A percentile compares a stretch with the other conserved stretches of the same genome.
Conservation (phyloP, 2,888 invertebrate genomes). For the Sesamia inferens region DNA sequence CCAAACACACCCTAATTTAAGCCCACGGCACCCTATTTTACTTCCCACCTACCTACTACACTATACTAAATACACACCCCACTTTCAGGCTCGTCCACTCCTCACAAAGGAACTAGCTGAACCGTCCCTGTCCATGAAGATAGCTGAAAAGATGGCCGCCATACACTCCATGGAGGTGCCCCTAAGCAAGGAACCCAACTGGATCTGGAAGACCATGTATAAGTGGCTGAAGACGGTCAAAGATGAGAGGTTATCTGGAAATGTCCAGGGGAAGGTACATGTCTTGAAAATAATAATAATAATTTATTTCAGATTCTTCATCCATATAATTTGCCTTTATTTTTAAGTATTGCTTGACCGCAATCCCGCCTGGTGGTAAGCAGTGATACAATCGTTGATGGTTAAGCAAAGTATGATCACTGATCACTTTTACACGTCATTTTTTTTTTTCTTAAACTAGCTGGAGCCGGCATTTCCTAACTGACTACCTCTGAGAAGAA, state of each 20-base stretch:
- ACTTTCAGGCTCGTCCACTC: slow-evolving; percentile 94
- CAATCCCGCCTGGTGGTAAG: too few relatives aligned
- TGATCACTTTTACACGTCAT: too few relatives aligned
- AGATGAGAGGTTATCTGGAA: slow-evolving; percentile 73
- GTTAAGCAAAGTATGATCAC: too few relatives aligned
- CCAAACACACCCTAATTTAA: too few relatives aligned
- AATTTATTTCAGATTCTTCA: too few relatives aligned
- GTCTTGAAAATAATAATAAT: background rate
- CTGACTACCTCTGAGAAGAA: too few relatives aligned
- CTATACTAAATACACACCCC: background rate
- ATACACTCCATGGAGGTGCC: slow-evolving; percentile 98
- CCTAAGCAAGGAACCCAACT: slow-evolving; percentile 98
- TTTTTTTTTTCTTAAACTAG: too few relatives aligned
- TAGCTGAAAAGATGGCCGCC: slow-evolving; percentile 98
- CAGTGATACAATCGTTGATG: too few relatives aligned
- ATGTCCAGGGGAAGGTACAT: slow-evolving; percentile 70
- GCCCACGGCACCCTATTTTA: background rate
- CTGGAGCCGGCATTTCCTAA: too few relatives aligned
- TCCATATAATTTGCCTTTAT: too few relatives aligned
- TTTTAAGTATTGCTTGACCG: too few relatives aligned
- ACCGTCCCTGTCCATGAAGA: slow-evolving; percentile 94
- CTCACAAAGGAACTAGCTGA: slow-evolving; percentile 95
- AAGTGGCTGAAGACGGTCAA: slow-evolving; percentile 92
- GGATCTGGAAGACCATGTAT: slow-evolving; percentile 97
- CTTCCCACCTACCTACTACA: background rate